Evolutionary conservation across 1,140 invertebrate species (phyloP), one percentile per base, ranked within the genome.

Genomic region (Heliconius melpomene): DNA sequence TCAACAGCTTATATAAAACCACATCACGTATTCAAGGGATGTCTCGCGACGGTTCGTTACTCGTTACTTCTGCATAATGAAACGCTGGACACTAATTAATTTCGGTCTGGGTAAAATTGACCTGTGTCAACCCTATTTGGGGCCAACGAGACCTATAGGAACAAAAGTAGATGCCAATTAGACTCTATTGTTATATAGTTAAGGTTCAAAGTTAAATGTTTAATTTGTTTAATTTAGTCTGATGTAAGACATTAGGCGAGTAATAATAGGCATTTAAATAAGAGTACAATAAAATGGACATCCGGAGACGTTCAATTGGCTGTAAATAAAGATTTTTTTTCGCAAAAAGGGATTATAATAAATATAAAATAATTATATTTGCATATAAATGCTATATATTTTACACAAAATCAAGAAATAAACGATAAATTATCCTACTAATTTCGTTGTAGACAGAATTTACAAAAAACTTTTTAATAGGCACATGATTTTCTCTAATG

Each of bases 21-120:
- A 66, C 23, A 66, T 66, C 60, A 66, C 60, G 60, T 57, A 57
- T 74, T 73, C 11, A 38, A 32, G 76, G n/a, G 26, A 38, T 18
- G 66, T 32, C 23, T 54, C 74, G n/a, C 36, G 54, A n/a, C 20
- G 38, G 60, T 73, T 76, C 46, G 79, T 80, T 80, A 36, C 36
- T 46, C 60, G 79, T 76, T 80, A 52, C 50, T 46, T 60, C 50
- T 85, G 71, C 82, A 79, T 86, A 88, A 87, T 87, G 81, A 87
- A 88, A 85, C 80, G 82, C 82, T 83, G 79, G 83, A 84, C 84
- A 83, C 86, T 89, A 89, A 89, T 89, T 90, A 88, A 88, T 90
- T 89, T 88, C 79, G 84, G 78, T 84, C 84, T 82, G 81, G 82
- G 79, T 82, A 83, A 85, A 88, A 88, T 86, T 89, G 87, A 90